Percentiles rank a stretch among this genome's conserved stretches.
phyloP scores from a whole-genome alignment of 2,797 vertebrate species.

The Peromyscus aztecus region DNA sequence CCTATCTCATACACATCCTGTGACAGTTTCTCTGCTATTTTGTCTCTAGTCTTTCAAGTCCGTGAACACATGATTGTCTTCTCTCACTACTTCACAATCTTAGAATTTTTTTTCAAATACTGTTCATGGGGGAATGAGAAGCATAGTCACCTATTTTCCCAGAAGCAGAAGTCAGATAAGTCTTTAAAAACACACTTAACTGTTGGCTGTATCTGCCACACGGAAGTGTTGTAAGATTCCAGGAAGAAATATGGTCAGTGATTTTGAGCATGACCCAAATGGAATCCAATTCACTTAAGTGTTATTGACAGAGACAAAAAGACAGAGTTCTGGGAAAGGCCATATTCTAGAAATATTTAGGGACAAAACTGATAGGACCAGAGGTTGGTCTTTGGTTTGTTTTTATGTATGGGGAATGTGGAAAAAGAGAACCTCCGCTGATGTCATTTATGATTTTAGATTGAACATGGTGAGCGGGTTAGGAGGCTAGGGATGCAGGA shows the following conservation, averaged over 20 bases:
- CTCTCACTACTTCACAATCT: not conserved
- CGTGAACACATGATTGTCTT: not conserved
- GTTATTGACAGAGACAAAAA: not conserved
- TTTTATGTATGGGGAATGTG: not conserved
- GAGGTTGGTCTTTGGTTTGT: not conserved
- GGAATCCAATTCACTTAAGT: constrained; percentile 8
- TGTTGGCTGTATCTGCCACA: not conserved
- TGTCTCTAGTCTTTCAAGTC: constrained; percentile 21
- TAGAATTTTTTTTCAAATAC: not conserved
- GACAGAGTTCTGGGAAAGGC: not conserved
- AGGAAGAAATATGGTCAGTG: too few species aligned
- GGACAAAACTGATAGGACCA: not conserved
- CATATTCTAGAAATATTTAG: constrained; percentile 27
- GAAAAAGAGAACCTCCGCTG: not conserved
- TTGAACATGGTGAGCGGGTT: not conserved
- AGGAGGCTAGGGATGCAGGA: not conserved
- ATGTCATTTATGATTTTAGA: not conserved
- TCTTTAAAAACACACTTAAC: not conserved
- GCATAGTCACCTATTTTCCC: not conserved
- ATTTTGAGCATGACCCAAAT: not conserved
- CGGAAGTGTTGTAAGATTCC: not conserved
- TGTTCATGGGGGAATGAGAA: not conserved
- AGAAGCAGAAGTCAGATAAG: not conserved
- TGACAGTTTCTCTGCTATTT: not conserved
- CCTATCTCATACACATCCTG: not conserved